Conservation (phyloP, 2,888 invertebrate species). For the Dermolepida albohirtum region DNA sequence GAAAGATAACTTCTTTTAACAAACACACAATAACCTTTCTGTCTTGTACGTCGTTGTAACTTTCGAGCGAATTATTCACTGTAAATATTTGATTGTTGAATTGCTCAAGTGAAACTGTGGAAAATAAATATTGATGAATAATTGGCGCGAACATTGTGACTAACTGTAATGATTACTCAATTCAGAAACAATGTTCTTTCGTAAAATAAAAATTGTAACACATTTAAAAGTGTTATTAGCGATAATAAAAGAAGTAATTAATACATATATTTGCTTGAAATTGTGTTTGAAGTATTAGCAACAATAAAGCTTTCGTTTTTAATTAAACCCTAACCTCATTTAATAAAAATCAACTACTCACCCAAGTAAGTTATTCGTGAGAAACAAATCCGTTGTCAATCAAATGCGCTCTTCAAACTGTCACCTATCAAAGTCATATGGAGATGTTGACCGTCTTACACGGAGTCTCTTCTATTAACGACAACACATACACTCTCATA, state of each 20-base stretch:
- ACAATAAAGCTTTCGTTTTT: background rate
- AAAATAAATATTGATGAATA: constrained; percentile 9
- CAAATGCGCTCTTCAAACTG: constrained; percentile 8
- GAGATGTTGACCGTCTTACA: background rate
- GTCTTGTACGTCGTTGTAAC: background rate
- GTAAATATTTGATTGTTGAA: constrained; percentile 7
- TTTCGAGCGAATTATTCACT: constrained; percentile 16
- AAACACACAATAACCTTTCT: background rate
- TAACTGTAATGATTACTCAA: background rate
- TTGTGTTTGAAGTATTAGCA: too few species aligned
- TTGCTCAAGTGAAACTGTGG: background rate
- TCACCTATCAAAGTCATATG: constrained; percentile 34
- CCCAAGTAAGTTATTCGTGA: constrained; percentile 4
- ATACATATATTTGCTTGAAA: too few species aligned
- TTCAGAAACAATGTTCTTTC: background rate
- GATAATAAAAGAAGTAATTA: too few species aligned
- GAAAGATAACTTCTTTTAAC: background rate
- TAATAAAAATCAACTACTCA: constrained; percentile 16
- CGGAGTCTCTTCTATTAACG: constrained; percentile 19
- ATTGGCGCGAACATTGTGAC: constrained; percentile 19
- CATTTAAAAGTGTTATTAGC: background rate
- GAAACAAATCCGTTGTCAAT: constrained; percentile 24
- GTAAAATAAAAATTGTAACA: constrained; percentile 1
- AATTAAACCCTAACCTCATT: background rate
- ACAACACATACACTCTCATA: constrained; percentile 27